Evolutionary conservation across 1,140 invertebrate species (phyloP).

Genomic region (Microplitis mediator): DNA sequence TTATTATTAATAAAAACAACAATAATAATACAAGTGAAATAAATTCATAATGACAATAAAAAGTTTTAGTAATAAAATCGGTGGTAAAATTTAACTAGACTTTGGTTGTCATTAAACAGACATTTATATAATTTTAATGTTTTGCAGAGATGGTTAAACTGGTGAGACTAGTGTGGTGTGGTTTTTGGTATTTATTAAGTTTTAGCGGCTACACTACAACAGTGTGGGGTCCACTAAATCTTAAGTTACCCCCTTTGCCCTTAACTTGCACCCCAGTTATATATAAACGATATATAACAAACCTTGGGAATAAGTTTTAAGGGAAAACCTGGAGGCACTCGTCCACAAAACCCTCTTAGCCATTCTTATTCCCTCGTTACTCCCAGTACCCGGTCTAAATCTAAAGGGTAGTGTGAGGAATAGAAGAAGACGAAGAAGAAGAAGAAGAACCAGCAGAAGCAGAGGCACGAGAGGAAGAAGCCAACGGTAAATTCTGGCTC

Average conservation of each 20-base stretch:
- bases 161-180: constrained; percentile 18
- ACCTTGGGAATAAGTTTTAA: constrained; percentile 16
- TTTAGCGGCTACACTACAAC: constrained; percentile 54
- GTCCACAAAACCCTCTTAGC: constrained; percentile 37
- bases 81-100: too few relatives aligned
- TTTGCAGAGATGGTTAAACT: too few relatives aligned
- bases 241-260: constrained; percentile 37
- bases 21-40: too few relatives aligned
- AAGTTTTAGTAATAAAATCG: too few relatives aligned
- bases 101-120: too few relatives aligned
- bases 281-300: not conserved
- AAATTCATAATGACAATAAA: too few relatives aligned
- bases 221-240: constrained; percentile 57
- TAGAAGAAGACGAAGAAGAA: constrained; percentile 24
- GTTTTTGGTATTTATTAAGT: constrained; percentile 41
- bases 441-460: not conserved
- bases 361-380: constrained; percentile 64
- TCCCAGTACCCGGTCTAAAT: constrained; percentile 48
- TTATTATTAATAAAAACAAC: too few relatives aligned
- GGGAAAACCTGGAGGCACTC: too few relatives aligned
- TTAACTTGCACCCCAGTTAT: constrained; percentile 20
- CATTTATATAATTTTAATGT: too few relatives aligned
- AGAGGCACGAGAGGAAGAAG: constrained; percentile 35
- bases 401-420: too few relatives aligned
- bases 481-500: constrained; percentile 38